Conservation (phyloP, 2,888 invertebrate species). For the Platycheirus rosarum region DNA sequence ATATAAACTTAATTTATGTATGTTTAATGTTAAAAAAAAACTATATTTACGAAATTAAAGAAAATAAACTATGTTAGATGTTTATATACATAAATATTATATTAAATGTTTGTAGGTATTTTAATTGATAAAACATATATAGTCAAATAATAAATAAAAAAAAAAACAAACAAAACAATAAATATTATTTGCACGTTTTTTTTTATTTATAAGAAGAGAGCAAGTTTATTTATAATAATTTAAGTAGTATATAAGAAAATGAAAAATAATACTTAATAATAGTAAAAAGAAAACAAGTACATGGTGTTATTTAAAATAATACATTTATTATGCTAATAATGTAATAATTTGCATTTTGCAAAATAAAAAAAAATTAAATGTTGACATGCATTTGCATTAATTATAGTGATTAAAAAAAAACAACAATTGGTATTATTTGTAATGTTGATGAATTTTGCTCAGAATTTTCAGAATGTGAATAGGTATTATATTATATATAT, state of each 20-base stretch:
- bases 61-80: constrained; percentile 56
- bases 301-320: constrained; percentile 42
- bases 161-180: too few species aligned
- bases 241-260: constrained; percentile 16
- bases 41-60: constrained; percentile 43
- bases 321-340: constrained; percentile 17
- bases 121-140: constrained; percentile 45
- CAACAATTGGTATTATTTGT: constrained; percentile 34
- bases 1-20: constrained; percentile 60
- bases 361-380: constrained; percentile 3
- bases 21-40: constrained; percentile 35
- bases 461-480: constrained; percentile 66
- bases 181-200: constrained; percentile 56
- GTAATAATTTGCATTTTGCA: constrained; percentile 18
- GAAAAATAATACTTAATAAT: constrained; percentile 40
- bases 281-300: constrained; percentile 6
- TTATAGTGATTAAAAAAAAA: background rate
- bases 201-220: constrained; percentile 23
- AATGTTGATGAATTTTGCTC: constrained; percentile 67
- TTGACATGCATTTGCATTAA: constrained; percentile 46
- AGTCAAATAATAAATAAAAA: constrained; percentile 21
- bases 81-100: constrained; percentile 49
- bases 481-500: constrained; percentile 55
- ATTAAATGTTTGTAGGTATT: constrained; percentile 68
- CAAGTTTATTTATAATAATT: constrained; percentile 35